Conservation (phyloP, 1,140 invertebrate species). For the Agrilus planipennis region DNA sequence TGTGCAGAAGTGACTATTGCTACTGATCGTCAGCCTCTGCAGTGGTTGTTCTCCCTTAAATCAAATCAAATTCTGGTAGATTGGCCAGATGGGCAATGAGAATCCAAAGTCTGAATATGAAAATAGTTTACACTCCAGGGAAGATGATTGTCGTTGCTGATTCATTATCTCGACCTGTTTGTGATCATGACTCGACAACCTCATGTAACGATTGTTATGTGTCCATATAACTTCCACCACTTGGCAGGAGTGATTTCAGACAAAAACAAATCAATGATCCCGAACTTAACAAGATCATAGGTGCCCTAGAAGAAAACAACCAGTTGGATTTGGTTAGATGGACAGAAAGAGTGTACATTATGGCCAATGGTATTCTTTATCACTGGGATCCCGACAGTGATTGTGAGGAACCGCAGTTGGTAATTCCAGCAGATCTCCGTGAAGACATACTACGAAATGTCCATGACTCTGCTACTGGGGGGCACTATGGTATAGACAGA, state of each 20-base stretch:
- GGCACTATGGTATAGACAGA: conserved; percentile 17
- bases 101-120: conserved; percentile 8
- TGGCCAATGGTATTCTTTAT: conserved; percentile 17
- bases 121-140: conserved; percentile 14
- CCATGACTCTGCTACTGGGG: conserved; percentile 18
- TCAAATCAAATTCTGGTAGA: conserved; percentile 14
- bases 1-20: not conserved
- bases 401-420: conserved; percentile 9
- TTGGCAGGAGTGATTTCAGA: conserved; percentile 13
- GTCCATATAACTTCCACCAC: conserved; percentile 14
- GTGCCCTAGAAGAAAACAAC: conserved; percentile 11
- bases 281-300: conserved; percentile 16
- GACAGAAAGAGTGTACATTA: conserved; percentile 15
- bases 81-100: conserved; percentile 17
- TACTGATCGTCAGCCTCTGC: conserved; percentile 1
- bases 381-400: conserved; percentile 10
- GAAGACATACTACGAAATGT: conserved; percentile 12
- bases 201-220: not conserved
- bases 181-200: not conserved
- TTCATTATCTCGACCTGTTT: conserved; percentile 1
- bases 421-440: conserved; percentile 10
- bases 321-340: conserved; percentile 3
- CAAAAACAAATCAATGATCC: conserved; percentile 18
- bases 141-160: conserved; percentile 5
- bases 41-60: conserved; percentile 10